A percentile compares a stretch with the other conserved stretches of the same genome.
Evolutionary conservation across 1,140 invertebrate genomes (phyloP).

Genomic region (Whitmania pigra): DNA sequence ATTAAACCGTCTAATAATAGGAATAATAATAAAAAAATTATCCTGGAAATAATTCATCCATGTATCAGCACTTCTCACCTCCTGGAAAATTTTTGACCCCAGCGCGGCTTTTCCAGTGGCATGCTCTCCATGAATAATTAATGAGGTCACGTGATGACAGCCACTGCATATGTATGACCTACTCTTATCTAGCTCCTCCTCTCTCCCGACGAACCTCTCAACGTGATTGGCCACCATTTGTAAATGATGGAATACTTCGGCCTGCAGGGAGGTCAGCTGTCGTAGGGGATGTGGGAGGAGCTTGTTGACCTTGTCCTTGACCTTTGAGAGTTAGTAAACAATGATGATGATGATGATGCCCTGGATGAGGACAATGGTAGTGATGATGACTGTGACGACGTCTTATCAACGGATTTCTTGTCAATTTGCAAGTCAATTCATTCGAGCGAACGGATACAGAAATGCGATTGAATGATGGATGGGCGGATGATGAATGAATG

Average conservation of each 20-base stretch:
- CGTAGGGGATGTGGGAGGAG: background rate
- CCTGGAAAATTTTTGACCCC: conserved; percentile 1
- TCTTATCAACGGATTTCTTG: no score
- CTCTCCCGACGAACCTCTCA: background rate
- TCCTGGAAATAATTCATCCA: background rate
- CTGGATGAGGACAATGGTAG: no score
- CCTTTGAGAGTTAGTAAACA: no score
- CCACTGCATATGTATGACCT: conserved; percentile 10
- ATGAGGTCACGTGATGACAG: background rate
- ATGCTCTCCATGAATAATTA: conserved; percentile 11
- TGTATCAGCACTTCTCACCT: background rate
- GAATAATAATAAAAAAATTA: background rate
- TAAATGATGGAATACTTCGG: background rate
- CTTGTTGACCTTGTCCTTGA: no score
- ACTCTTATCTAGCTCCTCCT: background rate
- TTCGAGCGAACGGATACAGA: no score
- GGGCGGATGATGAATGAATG: no score
- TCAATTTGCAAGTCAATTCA: no score
- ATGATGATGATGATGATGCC: no score
- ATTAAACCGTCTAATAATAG: background rate
- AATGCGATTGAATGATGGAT: no score
- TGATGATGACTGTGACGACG: no score
- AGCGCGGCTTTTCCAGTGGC: conserved; percentile 6
- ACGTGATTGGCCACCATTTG: conserved; percentile 8
- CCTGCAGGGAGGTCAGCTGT: background rate